Conservation (phyloP, 2,113 vertebrate species). For the Lophura nycthemera region DNA sequence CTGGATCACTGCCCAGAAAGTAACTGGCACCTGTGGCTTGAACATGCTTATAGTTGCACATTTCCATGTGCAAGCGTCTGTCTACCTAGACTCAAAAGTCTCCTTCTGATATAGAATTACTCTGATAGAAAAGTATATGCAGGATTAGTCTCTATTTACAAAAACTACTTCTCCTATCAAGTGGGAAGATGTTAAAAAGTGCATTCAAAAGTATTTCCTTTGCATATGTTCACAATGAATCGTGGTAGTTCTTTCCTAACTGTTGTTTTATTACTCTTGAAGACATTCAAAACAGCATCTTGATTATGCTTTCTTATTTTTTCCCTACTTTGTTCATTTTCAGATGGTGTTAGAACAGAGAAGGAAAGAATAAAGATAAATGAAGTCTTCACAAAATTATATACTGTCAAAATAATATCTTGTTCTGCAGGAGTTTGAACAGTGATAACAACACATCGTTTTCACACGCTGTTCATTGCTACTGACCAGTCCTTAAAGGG, state of each 20-base stretch:
- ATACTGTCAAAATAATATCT: neutral
- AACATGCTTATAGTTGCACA: neutral
- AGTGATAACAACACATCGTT: neutral
- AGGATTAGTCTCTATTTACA: neutral
- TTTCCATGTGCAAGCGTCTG: neutral
- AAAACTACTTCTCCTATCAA: neutral
- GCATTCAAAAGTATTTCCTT: neutral
- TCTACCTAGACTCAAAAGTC: neutral
- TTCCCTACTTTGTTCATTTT: neutral
- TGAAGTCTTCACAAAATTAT: neutral
- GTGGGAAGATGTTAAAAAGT: neutral
- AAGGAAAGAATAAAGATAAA: neutral
- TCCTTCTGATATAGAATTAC: neutral
- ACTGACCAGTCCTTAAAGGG: neutral
- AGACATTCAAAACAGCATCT: neutral
- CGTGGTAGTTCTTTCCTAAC: neutral
- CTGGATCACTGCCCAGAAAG: slow-evolving; percentile 16
- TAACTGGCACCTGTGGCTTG: neutral
- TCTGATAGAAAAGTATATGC: neutral
- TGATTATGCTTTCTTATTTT: neutral
- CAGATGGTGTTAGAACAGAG: neutral
- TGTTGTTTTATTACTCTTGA: neutral
- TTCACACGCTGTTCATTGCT: neutral
- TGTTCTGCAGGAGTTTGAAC: neutral
- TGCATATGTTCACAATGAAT: neutral